Conservation (phyloP, 2,797 vertebrate species). For the Hafferia zeledoni region DNA sequence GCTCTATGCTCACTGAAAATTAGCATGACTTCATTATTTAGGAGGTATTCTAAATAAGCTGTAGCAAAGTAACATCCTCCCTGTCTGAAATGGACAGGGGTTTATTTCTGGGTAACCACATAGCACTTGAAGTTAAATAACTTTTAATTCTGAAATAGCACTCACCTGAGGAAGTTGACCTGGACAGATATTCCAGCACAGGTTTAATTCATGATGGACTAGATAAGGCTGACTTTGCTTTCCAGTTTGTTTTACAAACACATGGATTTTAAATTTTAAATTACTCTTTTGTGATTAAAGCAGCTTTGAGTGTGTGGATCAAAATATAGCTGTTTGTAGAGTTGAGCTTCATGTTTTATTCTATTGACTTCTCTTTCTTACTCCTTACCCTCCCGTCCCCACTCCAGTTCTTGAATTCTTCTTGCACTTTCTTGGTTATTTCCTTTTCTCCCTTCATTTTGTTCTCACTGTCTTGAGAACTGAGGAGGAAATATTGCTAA, state of each 20-base stretch:
- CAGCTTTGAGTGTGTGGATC: background rate
- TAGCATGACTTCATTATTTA: background rate
- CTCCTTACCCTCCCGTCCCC: background rate
- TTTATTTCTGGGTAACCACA: background rate
- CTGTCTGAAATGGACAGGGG: background rate
- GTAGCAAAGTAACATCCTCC: background rate
- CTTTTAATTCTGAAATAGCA: background rate
- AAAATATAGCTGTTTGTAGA: background rate
- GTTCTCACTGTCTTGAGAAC: background rate
- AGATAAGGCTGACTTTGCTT: background rate
- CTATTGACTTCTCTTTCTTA: background rate
- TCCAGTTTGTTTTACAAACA: background rate
- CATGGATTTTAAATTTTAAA: background rate
- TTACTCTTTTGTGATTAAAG: background rate
- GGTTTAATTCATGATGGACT: background rate
- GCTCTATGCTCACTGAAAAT: background rate
- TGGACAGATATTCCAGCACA: background rate
- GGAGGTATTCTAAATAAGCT: background rate
- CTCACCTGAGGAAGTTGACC: background rate
- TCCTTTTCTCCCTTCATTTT: background rate
- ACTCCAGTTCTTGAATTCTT: background rate
- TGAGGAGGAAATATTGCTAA: background rate
- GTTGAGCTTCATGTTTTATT: background rate
- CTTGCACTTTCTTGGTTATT: background rate
- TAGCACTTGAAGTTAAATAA: background rate